These are phyloP conservation scores for Dicranocentrus wangi DNA, from an alignment of 2,888 invertebrate genomes.

Conservation along the genomic window DNA sequence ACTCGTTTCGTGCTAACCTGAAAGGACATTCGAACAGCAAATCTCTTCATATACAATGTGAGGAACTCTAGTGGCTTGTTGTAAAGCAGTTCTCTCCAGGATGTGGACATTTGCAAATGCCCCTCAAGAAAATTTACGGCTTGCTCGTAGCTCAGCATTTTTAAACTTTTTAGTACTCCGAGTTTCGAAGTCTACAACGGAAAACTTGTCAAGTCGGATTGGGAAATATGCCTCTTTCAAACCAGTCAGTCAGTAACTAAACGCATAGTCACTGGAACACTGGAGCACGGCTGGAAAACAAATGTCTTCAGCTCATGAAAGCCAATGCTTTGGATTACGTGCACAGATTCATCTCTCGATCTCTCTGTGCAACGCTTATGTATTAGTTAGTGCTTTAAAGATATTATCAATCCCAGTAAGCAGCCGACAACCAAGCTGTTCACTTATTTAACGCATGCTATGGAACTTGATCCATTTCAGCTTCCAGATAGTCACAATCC, in stretches of 20 bases:
- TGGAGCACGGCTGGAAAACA: too few species aligned
- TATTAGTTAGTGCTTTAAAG: too few species aligned
- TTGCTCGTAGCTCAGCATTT: constrained; percentile 48
- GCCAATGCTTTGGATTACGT: too few species aligned
- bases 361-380: too few species aligned
- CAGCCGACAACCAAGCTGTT: neutral
- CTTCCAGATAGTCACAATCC: constrained; percentile 17
- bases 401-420: too few species aligned
- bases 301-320: too few species aligned
- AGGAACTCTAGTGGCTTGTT: constrained; percentile 50
- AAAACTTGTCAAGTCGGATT: too few species aligned
- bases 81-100: constrained; percentile 44
- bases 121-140: constrained; percentile 44
- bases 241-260: too few species aligned
- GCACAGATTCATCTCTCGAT: too few species aligned
- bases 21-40: constrained; percentile 46
- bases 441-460: constrained; percentile 34
- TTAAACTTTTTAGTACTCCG: neutral
- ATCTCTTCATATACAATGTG: constrained; percentile 38
- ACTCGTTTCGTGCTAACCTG: constrained; percentile 42
- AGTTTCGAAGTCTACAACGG: too few species aligned
- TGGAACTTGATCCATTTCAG: neutral
- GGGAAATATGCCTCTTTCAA: too few species aligned
- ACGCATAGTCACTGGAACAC: too few species aligned
- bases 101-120: constrained; percentile 36